A percentile compares a stretch with the other conserved stretches of the same genome.
Evolutionary conservation across 2,797 vertebrate genomes (phyloP).

Genomic region (Phoxinus dragarum): DNA sequence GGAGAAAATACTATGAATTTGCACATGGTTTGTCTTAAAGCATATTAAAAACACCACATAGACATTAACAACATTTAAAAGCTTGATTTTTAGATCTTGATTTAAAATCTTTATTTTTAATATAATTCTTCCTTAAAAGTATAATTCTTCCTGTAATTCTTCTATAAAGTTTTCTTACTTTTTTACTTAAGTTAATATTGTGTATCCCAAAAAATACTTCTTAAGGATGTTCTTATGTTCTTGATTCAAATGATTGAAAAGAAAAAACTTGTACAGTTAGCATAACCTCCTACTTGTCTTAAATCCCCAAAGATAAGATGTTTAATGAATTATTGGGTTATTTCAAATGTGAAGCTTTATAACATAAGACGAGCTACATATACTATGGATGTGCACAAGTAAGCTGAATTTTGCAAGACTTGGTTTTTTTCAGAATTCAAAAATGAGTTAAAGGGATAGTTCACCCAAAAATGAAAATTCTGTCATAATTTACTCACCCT

Average conservation of each 20-base stretch:
- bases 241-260: neutral
- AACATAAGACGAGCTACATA: neutral
- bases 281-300: neutral
- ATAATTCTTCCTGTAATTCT: neutral
- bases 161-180: neutral
- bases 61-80: no score
- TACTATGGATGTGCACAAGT: neutral
- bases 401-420: neutral
- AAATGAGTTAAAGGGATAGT: no score
- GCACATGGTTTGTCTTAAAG: no score
- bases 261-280: neutral
- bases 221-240: neutral
- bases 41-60: no score
- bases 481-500: no score
- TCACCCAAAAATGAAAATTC: no score
- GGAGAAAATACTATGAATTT: no score
- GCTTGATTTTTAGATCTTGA: no score
- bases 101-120: no score
- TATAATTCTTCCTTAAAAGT: no score
- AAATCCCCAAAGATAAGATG: neutral
- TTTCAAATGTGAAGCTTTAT: neutral
- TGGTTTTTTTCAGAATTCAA: neutral
- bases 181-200: neutral
- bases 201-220: neutral
- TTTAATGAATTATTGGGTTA: neutral